These are phyloP conservation scores for Agrotis clavis DNA, from an alignment of 2,888 invertebrate genomes.

Conservation along the genomic window DNA sequence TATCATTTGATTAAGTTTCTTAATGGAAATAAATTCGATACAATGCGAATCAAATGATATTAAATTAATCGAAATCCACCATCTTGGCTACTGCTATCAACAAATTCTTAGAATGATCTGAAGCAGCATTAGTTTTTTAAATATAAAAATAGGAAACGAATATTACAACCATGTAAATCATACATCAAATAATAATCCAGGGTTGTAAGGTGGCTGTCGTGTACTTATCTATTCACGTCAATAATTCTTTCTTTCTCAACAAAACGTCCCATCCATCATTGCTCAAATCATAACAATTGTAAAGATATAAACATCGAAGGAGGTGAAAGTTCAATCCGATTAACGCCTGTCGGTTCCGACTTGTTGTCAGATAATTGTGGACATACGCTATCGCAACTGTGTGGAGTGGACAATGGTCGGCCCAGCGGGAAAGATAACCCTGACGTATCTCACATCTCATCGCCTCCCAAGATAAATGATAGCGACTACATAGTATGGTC, in stretches of 20 bases:
- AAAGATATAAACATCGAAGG: slow-evolving; percentile 63
- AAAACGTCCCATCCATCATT: slow-evolving; percentile 61
- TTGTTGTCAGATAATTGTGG: slow-evolving; percentile 74
- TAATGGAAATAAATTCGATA: slow-evolving; percentile 34
- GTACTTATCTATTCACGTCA: slow-evolving; percentile 40
- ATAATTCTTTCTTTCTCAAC: slow-evolving; percentile 42
- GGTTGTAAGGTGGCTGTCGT: slow-evolving; percentile 42
- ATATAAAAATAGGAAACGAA: slow-evolving; percentile 18
- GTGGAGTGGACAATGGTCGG: slow-evolving; percentile 69
- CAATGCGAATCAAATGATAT: slow-evolving; percentile 34
- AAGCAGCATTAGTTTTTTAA: background rate
- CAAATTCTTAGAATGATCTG: slow-evolving; percentile 7
- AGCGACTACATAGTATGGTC: slow-evolving; percentile 54
- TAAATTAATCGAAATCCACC: slow-evolving; percentile 26
- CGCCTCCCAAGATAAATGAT: slow-evolving; percentile 69
- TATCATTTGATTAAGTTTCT: slow-evolving; percentile 40
- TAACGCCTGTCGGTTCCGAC: slow-evolving; percentile 71
- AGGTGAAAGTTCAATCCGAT: slow-evolving; percentile 75
- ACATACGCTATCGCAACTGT: slow-evolving; percentile 67
- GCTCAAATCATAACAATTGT: slow-evolving; percentile 56
- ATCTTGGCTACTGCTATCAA: background rate
- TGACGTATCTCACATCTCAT: slow-evolving; percentile 72
- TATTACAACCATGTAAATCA: slow-evolving; percentile 33
- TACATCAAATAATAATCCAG: slow-evolving; percentile 42
- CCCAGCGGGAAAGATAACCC: slow-evolving; percentile 67